Evolutionary conservation across 2,888 invertebrate genomes (phyloP).

Genomic region (Megalurothrips usitatus): DNA sequence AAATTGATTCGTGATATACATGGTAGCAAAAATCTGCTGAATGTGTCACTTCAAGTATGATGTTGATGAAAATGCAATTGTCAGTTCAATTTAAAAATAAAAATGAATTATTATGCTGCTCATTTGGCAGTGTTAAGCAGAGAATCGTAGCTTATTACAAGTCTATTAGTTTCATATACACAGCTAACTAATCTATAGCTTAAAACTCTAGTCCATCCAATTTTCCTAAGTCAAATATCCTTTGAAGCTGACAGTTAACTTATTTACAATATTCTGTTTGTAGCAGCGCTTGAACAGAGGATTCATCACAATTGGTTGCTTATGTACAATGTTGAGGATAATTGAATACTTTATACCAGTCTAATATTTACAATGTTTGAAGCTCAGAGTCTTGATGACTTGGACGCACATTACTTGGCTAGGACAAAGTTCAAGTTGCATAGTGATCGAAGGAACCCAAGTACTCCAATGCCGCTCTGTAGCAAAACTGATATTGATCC

Average conservation of each 20-base stretch:
- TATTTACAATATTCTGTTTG: not conserved
- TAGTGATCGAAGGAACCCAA: constrained; percentile 97
- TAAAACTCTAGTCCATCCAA: constrained; percentile 7
- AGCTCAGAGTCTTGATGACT: not conserved
- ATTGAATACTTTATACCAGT: not conserved
- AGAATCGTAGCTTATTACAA: not conserved
- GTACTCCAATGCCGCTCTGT: constrained; percentile 97
- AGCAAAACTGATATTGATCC: constrained; percentile 99
- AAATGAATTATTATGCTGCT: not conserved
- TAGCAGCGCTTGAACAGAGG: not conserved
- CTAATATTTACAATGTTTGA: not conserved
- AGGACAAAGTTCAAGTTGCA: constrained; percentile 61
- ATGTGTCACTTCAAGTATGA: not conserved
- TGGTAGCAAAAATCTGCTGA: not conserved
- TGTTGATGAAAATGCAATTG: not conserved
- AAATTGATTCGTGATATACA: too few relatives aligned
- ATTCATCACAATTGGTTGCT: not conserved
- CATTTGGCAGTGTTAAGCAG: not conserved
- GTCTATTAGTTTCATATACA: not conserved
- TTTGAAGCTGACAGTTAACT: not conserved
- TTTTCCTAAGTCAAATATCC: not conserved
- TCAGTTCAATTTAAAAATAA: not conserved
- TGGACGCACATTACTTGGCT: not conserved
- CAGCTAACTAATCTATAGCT: not conserved
- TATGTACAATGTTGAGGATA: not conserved